Evolutionary conservation across 2,113 vertebrate species (phyloP).

Genomic region (Tinamus guttatus): DNA sequence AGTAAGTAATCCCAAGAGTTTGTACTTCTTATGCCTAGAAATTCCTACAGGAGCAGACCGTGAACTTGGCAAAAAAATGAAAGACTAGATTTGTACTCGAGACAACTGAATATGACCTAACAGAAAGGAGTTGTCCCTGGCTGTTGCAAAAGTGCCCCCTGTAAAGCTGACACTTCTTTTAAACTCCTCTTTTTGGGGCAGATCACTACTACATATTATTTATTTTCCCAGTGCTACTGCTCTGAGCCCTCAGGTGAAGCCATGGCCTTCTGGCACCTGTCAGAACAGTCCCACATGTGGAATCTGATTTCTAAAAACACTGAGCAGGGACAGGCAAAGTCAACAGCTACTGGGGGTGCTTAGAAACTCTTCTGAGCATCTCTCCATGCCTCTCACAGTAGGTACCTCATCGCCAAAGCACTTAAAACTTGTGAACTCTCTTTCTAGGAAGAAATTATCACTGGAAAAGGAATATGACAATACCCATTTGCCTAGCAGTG

Average conservation of each 20-base stretch:
- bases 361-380: neutral
- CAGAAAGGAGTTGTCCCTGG: neutral
- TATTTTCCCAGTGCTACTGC: neutral
- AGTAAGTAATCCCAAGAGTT: neutral
- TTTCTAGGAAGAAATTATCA: neutral
- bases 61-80: neutral
- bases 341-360: neutral
- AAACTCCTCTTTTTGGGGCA: neutral
- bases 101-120: neutral
- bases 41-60: neutral
- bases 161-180: neutral
- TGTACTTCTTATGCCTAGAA: neutral
- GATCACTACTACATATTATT: neutral
- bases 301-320: neutral
- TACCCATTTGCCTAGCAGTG: neutral
- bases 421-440: neutral
- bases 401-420: neutral
- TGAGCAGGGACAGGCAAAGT: neutral
- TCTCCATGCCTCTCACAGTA: neutral
- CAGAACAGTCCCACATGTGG: neutral
- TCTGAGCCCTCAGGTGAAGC: neutral
- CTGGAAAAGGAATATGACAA: neutral
- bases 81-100: neutral
- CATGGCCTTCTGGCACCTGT: fast-evolving
- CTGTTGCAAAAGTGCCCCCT: neutral